Evolutionary conservation across 2,113 vertebrate species (phyloP), one percentile per base, ranked within the genome.

Genomic region (Cairina moschata): DNA sequence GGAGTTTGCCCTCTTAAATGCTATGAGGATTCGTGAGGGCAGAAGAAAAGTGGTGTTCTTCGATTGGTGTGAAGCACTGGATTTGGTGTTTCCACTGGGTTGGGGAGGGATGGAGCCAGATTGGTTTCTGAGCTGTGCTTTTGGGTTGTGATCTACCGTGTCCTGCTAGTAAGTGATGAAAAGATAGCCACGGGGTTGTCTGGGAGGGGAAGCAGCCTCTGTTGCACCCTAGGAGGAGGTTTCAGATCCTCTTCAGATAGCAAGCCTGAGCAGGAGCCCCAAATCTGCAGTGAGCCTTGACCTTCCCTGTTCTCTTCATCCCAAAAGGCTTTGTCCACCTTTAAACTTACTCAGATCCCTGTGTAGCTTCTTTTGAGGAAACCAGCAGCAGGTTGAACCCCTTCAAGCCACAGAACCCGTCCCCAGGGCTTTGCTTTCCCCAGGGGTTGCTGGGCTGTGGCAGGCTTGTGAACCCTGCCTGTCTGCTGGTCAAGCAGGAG

Each of bases 171-270:
- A 38, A 50, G 31, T 42, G 20, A 46, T 69, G 13, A 77, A 76
- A 94, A 80, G 8, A 52, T 14, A 46, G 31, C 16, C 17, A 2
- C 34, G 38, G 58, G 6, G 6, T 89, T 50, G 18, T 72, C 50
- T 88, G 68, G 59, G 48, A 74, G 78, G 34, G 42, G n/a, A 78
- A 59, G 68, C 17, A 88, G 12, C 63, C 55, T 62, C 28, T 74
- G 32, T 56, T 2, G 0, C 11, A 28, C 50, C 42, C 20, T 31
- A 72, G 65, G 48, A 50, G 69, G 63, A 66, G 4, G 15, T 86
- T 96, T 96, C 65, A 72, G 48, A 56, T 90, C 86, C 83, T 78
- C 32, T 72, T 93, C 55, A 55, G 83, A 44, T 91, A 86, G 59
- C 31, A 83, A 90, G 38, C n/a, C 56, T 81, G 28, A 4, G 2